These are phyloP conservation scores for Podarcis raffonei DNA, from an alignment of 2,113 vertebrate genomes.

Conservation along the genomic window DNA sequence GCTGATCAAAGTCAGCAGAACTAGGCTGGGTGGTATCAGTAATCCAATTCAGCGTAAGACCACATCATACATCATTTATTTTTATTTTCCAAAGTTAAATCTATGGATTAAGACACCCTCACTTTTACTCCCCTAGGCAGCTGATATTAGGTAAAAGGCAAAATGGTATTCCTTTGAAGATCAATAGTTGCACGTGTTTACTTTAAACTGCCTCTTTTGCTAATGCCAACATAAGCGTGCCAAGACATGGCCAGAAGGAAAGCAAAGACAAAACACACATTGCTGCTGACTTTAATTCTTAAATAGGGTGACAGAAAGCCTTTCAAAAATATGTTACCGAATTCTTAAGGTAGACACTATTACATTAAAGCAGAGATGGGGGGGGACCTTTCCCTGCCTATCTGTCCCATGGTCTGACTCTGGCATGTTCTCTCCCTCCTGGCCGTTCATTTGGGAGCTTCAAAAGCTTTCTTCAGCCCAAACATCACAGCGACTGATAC, in stretches of 20 bases:
- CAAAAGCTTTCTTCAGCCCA: no score
- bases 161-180: background rate
- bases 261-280: conserved; percentile 5
- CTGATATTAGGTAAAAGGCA: conserved; percentile 30
- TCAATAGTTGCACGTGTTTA: background rate
- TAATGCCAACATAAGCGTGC: background rate
- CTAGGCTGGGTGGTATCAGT: no score
- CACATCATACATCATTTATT: background rate
- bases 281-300: conserved; percentile 13
- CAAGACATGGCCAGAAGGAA: conserved; percentile 17
- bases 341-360: background rate
- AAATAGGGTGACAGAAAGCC: conserved; percentile 14
- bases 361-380: background rate
- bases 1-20: background rate
- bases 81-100: conserved; percentile 1
- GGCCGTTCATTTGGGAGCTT: no score
- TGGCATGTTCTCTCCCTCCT: no score
- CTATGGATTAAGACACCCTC: no score
- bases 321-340: background rate
- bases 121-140: no score
- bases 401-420: background rate
- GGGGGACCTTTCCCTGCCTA: background rate
- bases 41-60: background rate
- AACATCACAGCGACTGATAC: no score
- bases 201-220: conserved; percentile 17